Percentiles rank a stretch among this genome's conserved stretches.
These are phyloP conservation scores for Hormaphis cornu DNA, from an alignment of 1,140 invertebrate genomes.

Conservation along the genomic window DNA sequence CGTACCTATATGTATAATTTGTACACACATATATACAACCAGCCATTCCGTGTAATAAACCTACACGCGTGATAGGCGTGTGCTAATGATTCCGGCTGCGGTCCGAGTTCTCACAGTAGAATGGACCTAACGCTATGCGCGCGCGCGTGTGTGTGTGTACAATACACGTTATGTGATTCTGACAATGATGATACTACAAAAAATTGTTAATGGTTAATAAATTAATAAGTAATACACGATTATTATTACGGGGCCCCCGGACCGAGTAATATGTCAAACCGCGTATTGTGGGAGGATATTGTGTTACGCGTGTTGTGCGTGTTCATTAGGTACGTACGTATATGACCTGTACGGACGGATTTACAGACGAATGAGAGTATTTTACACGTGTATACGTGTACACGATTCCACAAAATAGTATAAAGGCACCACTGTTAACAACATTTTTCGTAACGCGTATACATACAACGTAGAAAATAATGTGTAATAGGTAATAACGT, in stretches of 20 bases:
- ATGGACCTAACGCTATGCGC: background rate
- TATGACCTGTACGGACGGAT: no score
- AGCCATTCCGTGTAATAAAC: background rate
- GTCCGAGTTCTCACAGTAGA: conserved; percentile 23
- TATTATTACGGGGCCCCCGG: background rate
- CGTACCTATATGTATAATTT: no score
- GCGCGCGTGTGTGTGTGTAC: background rate
- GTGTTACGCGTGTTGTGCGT: background rate
- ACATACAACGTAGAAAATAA: no score
- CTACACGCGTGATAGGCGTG: background rate
- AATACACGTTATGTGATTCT: conserved; percentile 16
- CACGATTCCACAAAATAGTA: no score
- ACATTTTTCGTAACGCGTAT: no score
- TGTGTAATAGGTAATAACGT: no score
- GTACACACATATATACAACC: background rate
- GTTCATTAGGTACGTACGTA: background rate
- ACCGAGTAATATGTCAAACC: conserved; percentile 21
- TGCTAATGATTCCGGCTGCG: conserved; percentile 17
- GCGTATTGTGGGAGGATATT: conserved; percentile 28
- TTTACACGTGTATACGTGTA: no score
- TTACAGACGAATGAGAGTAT: no score
- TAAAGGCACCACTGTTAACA: no score
- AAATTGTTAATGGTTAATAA: conserved; percentile 32
- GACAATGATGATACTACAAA: conserved; percentile 30
- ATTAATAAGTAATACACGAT: conserved; percentile 24